These are phyloP conservation scores for Vespertilio murinus DNA, from an alignment of 2,797 vertebrate species.

Conservation along the genomic window DNA sequence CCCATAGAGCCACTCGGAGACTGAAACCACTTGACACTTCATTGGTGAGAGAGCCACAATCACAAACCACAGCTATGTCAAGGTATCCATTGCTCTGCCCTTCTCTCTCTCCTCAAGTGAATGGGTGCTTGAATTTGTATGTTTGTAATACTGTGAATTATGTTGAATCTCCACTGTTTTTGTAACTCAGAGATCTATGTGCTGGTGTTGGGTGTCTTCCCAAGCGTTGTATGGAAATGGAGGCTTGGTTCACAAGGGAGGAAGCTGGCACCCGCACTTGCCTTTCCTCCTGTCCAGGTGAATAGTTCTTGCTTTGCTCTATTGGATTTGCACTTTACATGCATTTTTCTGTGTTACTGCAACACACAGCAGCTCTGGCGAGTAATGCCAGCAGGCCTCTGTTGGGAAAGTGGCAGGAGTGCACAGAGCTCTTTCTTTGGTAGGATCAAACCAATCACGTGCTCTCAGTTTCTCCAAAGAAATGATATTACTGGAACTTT, in stretches of 20 bases:
- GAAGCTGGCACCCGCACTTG: background rate
- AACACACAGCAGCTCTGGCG: background rate
- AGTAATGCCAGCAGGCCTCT: background rate
- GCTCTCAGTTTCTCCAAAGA: background rate
- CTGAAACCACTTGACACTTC: background rate
- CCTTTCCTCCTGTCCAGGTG: background rate
- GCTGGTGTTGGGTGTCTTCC: background rate
- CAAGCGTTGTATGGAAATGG: background rate
- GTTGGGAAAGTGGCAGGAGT: background rate
- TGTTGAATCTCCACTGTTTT: background rate
- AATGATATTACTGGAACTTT: background rate
- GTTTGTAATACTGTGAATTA: slow-evolving; percentile 47
- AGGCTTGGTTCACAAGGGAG: background rate
- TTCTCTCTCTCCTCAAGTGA: background rate
- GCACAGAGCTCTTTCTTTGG: background rate
- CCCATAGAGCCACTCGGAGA: background rate
- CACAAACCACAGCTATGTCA: background rate
- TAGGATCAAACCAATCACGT: background rate
- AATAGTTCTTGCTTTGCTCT: background rate
- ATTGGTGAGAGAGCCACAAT: background rate
- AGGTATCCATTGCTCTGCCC: background rate
- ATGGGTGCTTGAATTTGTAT: background rate
- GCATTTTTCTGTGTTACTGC: slow-evolving; percentile 13
- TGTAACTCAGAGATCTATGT: background rate
- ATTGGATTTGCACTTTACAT: slow-evolving; percentile 36